Evolutionary conservation across 1,140 invertebrate genomes (phyloP).

Genomic region (Euura saliciscinereae): DNA sequence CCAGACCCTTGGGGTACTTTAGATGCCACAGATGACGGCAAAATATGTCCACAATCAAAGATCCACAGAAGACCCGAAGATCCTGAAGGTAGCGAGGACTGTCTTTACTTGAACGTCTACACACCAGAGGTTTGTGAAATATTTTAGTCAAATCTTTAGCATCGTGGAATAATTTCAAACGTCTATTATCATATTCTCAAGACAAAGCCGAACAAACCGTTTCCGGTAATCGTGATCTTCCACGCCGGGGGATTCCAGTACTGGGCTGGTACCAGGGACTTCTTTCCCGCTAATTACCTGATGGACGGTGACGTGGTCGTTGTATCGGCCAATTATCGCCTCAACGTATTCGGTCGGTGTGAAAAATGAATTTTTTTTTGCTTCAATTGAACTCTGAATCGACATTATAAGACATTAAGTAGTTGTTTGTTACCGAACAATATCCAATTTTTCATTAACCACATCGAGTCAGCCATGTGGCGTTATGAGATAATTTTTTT

Average conservation of each 20-base stretch:
- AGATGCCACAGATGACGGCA: neutral
- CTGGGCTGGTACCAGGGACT: constrained; percentile 30
- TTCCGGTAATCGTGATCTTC: constrained; percentile 61
- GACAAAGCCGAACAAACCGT: constrained; percentile 20
- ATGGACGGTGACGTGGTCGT: constrained; percentile 49
- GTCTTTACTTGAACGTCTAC: constrained; percentile 54
- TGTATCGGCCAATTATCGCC: constrained; percentile 56
- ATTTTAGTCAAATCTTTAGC: neutral
- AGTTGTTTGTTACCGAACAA: no score
- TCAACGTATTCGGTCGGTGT: constrained; percentile 46
- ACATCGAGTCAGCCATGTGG: no score
- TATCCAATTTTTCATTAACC: no score
- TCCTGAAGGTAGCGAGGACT: constrained; percentile 42
- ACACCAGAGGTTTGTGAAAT: constrained; percentile 36
- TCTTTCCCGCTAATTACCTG: constrained; percentile 43
- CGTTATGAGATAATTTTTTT: no score
- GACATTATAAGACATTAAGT: no score
- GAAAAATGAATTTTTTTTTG: no score
- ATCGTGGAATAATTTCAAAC: no score
- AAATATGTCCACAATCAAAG: constrained; percentile 1
- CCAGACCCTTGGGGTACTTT: neutral
- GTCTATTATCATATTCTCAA: neutral
- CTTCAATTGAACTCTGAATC: no score
- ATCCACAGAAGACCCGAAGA: neutral
- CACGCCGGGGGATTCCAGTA: constrained; percentile 59